Evolutionary conservation across 92 coral and sea anemone genomes (phyloP).

Genomic region (Palythoa grandiflora): DNA sequence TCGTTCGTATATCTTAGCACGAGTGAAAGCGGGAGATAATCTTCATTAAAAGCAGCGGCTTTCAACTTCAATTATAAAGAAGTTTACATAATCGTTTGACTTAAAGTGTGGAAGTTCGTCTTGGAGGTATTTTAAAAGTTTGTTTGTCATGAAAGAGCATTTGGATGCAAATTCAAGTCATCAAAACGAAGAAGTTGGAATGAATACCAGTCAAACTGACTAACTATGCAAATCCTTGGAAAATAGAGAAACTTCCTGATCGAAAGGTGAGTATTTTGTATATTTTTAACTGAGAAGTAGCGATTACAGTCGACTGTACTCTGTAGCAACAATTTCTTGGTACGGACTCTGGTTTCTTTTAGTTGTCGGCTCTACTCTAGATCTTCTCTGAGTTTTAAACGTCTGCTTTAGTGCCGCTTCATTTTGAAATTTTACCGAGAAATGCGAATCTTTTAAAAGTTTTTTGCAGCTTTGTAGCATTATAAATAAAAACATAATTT

Average conservation of each 20-base stretch:
- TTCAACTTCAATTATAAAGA: conserved; percentile 20
- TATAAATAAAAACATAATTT: too few relatives aligned
- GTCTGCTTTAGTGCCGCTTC: too few relatives aligned
- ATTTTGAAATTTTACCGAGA: too few relatives aligned
- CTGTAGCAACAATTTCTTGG: too few relatives aligned
- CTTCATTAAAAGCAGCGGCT: conserved; percentile 23
- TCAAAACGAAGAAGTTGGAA: neutral
- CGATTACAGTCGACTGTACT: too few relatives aligned
- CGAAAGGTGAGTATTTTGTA: conserved; percentile 9
- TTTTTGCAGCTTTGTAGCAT: too few relatives aligned
- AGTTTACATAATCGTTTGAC: neutral
- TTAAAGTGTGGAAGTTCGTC: conserved; percentile 25
- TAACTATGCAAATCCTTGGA: conserved; percentile 27
- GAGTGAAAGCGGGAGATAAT: conserved; percentile 37
- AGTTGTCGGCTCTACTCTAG: too few relatives aligned
- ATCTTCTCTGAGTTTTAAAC: too few relatives aligned
- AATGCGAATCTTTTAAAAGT: too few relatives aligned
- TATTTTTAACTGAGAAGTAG: neutral
- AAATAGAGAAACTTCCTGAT: neutral
- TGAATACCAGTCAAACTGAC: neutral
- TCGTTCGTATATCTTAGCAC: conserved; percentile 9
- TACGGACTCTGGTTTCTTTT: too few relatives aligned
- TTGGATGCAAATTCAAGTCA: neutral
- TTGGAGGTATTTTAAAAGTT: neutral
- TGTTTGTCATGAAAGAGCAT: neutral